phyloP scores from a whole-genome alignment of 2,113 vertebrate species.

The Saccopteryx bilineata region DNA sequence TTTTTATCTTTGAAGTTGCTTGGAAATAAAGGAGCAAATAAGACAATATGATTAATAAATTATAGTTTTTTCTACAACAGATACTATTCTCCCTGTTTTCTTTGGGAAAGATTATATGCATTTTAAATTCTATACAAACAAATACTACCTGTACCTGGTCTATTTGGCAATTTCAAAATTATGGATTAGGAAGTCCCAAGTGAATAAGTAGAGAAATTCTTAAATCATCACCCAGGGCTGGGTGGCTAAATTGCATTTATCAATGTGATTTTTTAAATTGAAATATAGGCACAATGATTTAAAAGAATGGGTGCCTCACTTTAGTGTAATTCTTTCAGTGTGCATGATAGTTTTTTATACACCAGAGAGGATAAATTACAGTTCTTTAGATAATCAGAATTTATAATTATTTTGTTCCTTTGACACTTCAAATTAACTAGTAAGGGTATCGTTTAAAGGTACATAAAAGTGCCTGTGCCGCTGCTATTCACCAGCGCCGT shows the following conservation, averaged over 20 bases:
- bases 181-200: neutral
- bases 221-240: neutral
- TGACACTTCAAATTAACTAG: slow-evolving; percentile 19
- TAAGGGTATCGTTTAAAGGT: slow-evolving; percentile 1
- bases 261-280: neutral
- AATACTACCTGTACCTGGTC: neutral
- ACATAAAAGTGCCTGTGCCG: neutral
- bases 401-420: slow-evolving; percentile 34
- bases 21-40: slow-evolving; percentile 33
- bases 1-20: slow-evolving; percentile 58
- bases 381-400: neutral
- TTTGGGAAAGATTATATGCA: slow-evolving; percentile 34
- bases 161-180: neutral
- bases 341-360: neutral
- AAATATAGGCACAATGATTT: neutral
- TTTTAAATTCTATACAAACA: slow-evolving; percentile 60
- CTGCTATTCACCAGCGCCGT: neutral
- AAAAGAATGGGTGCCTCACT: neutral
- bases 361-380: slow-evolving; percentile 24
- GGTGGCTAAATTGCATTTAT: neutral
- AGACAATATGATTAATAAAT: slow-evolving; percentile 46
- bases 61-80: neutral
- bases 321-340: neutral
- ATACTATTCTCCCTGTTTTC: neutral
- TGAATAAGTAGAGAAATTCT: neutral